Conservation (phyloP, 2,797 vertebrate species). For the Poliocrania exsul region DNA sequence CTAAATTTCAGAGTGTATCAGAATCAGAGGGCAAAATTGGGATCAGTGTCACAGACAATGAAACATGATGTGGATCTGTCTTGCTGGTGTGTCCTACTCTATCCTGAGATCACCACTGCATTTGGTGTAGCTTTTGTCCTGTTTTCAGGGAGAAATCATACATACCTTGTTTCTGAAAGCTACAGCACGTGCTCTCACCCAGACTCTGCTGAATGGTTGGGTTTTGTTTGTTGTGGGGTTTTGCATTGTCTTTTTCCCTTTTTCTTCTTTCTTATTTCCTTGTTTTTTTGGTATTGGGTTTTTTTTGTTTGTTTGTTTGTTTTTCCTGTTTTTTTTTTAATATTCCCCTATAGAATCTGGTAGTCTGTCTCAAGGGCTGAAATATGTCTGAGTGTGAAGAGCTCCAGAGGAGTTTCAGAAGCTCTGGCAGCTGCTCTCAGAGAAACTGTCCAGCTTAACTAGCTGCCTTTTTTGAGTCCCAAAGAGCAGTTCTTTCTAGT, state of each 20-base stretch:
- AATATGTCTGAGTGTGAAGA: neutral
- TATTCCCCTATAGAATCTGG: neutral
- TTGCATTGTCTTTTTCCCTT: no score
- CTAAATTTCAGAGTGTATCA: neutral
- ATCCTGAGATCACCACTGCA: neutral
- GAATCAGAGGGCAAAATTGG: neutral
- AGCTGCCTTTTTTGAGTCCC: neutral
- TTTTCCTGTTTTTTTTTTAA: neutral
- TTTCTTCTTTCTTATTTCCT: neutral
- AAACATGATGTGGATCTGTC: neutral
- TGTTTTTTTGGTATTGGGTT: no score
- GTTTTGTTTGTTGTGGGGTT: neutral
- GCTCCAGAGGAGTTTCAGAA: neutral
- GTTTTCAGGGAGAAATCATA: neutral
- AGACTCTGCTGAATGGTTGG: neutral
- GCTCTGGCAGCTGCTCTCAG: neutral
- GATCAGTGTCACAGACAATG: neutral
- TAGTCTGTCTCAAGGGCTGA: neutral
- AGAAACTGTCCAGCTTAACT: neutral
- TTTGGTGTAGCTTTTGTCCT: neutral
- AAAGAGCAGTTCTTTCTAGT: neutral
- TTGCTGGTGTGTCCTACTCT: neutral
- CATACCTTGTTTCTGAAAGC: neutral
- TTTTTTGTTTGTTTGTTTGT: no score
- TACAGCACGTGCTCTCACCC: neutral